Percentiles rank a stretch among this genome's conserved stretches.
These are phyloP conservation scores for Cariama cristata DNA, from an alignment of 2,113 vertebrate genomes.

Conservation along the genomic window DNA sequence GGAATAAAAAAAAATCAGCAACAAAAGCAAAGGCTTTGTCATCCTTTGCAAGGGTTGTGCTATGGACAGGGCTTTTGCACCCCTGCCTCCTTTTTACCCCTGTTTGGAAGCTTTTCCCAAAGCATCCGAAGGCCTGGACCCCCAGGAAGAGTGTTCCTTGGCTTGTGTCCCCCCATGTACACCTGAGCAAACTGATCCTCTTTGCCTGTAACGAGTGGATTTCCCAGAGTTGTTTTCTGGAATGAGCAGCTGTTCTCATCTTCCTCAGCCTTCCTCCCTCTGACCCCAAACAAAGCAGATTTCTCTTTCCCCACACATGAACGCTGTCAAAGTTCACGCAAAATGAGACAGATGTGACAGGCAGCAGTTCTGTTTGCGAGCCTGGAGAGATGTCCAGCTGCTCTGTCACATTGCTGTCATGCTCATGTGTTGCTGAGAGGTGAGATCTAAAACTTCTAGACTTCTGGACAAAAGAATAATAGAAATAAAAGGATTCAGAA, in stretches of 20 bases:
- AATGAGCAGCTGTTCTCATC: conserved; percentile 22
- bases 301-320: background rate
- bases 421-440: background rate
- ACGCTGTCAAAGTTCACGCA: background rate
- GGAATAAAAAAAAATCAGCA: background rate
- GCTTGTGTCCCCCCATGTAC: rapidly evolving
- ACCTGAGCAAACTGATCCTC: conserved; percentile 9
- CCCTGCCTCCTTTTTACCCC: background rate
- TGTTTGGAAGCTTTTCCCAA: background rate
- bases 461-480: background rate
- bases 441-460: background rate
- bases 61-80: background rate
- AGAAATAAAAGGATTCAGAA: background rate
- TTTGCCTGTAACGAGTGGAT: background rate
- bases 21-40: background rate
- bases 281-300: background rate
- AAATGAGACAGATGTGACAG: background rate
- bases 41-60: background rate
- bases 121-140: background rate
- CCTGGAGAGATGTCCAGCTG: background rate
- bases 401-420: background rate
- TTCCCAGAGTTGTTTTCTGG: background rate
- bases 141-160: background rate
- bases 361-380: background rate
- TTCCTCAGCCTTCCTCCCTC: background rate